These are phyloP conservation scores for Drosophila stalkeri DNA, from an alignment of 2,888 invertebrate genomes.

Conservation along the genomic window DNA sequence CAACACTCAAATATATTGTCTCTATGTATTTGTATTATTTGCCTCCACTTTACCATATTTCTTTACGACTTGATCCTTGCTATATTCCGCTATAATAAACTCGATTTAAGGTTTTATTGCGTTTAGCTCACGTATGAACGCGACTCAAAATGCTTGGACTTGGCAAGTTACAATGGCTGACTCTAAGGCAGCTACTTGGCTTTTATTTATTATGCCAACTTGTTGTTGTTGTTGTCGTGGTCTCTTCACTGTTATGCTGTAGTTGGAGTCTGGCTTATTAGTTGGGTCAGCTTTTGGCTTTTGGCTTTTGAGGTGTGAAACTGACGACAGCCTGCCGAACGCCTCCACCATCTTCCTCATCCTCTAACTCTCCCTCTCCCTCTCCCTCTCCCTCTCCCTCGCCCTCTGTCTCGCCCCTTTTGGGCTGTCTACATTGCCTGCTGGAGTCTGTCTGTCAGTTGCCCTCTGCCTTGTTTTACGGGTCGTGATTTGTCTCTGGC, in stretches of 20 bases:
- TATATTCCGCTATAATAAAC: neutral
- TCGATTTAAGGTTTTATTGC: conserved; percentile 12
- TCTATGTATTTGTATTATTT: too few relatives aligned
- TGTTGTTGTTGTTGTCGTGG: conserved; percentile 52
- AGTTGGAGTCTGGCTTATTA: conserved; percentile 63
- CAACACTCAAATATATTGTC: too few relatives aligned
- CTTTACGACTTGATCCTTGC: neutral
- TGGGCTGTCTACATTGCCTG: conserved; percentile 16
- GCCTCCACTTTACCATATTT: neutral
- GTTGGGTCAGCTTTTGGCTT: conserved; percentile 69
- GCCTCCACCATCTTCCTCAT: neutral
- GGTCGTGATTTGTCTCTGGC: conserved; percentile 75
- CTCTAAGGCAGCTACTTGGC: conserved; percentile 77
- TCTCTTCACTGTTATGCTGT: conserved; percentile 49
- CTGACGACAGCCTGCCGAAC: conserved; percentile 15
- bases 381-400: neutral
- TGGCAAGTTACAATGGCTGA: conserved; percentile 54
- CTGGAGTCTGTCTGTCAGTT: conserved; percentile 47
- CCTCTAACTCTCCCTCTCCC: neutral
- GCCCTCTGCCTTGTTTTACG: conserved; percentile 54
- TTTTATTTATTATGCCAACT: conserved; percentile 79
- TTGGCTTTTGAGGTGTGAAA: conserved; percentile 69
- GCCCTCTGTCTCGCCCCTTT: neutral
- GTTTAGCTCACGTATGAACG: conserved; percentile 37
- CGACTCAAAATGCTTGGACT: conserved; percentile 7